phyloP scores from a whole-genome alignment of 2,113 vertebrate genomes.

The Coptodon rendalli region DNA sequence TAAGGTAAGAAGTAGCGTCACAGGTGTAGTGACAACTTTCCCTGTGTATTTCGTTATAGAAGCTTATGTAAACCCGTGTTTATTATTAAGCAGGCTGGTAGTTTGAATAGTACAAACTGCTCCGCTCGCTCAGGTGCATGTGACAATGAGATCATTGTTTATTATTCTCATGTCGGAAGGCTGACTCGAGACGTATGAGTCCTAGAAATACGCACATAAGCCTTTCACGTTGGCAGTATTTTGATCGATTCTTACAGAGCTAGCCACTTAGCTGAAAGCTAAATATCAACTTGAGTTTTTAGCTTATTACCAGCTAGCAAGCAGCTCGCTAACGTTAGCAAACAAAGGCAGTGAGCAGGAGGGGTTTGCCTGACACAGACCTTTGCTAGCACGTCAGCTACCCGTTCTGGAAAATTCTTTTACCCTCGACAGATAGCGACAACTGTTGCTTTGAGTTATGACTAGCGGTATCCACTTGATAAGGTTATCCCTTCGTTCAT shows the following conservation, averaged over 20 bases:
- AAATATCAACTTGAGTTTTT: neutral
- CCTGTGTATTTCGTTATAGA: neutral
- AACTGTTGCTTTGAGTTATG: neutral
- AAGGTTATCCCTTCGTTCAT: neutral
- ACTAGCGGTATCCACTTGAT: neutral
- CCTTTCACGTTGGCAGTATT: neutral
- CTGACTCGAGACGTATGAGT: neutral
- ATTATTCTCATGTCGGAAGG: neutral
- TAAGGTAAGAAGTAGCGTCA: neutral
- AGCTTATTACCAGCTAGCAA: neutral
- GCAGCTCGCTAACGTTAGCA: constrained; percentile 50
- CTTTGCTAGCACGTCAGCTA: neutral
- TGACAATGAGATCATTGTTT: constrained; percentile 42
- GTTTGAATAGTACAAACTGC: neutral
- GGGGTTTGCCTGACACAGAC: neutral
- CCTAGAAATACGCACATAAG: neutral
- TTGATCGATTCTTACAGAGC: neutral
- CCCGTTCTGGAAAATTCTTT: constrained; percentile 9
- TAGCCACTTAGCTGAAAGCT: neutral
- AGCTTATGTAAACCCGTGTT: neutral
- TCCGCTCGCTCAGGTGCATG: neutral
- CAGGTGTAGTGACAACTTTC: neutral
- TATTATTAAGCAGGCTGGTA: rapidly evolving
- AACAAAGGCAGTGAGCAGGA: constrained; percentile 50
- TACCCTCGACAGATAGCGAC: neutral